A percentile compares a stretch with the other conserved stretches of the same genome.
Evolutionary conservation across 1,140 invertebrate species (phyloP).

Genomic region (Phymastichus coffea): DNA sequence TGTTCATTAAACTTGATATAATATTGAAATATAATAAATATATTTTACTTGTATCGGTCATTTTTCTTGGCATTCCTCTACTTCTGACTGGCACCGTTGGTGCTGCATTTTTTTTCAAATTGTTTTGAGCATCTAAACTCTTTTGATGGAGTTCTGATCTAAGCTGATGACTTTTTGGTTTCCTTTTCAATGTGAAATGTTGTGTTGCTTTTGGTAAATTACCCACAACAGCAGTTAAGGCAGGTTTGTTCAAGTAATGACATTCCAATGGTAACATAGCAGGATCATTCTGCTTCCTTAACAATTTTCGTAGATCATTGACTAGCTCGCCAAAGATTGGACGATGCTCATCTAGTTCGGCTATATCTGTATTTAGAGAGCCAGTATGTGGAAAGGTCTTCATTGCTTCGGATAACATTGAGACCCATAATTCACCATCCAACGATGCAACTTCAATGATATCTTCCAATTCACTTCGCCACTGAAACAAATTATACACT

Average conservation of each 20-base stretch:
- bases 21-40: not conserved
- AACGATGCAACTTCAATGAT: constrained; percentile 88
- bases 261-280: constrained; percentile 92
- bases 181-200: constrained; percentile 92
- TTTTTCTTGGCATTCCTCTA: constrained; percentile 92
- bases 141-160: constrained; percentile 88
- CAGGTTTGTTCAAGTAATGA: constrained; percentile 93
- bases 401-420: constrained; percentile 93
- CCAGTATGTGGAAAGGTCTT: constrained; percentile 88
- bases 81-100: constrained; percentile 88
- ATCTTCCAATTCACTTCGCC: constrained; percentile 89
- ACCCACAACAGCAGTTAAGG: constrained; percentile 79
- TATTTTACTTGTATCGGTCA: constrained; percentile 87
- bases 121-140: constrained; percentile 84
- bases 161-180: constrained; percentile 91
- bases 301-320: constrained; percentile 80
- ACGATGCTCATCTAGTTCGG: constrained; percentile 81
- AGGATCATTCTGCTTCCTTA: constrained; percentile 83
- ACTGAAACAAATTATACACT: too few relatives aligned
- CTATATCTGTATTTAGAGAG: constrained; percentile 82
- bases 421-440: constrained; percentile 95
- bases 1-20: too few relatives aligned
- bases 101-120: constrained; percentile 84
- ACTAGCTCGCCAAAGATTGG: constrained; percentile 89
- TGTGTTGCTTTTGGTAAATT: constrained; percentile 70